Evolutionary conservation across 1,140 invertebrate species (phyloP).

Genomic region (Oncopeltus fasciatus): DNA sequence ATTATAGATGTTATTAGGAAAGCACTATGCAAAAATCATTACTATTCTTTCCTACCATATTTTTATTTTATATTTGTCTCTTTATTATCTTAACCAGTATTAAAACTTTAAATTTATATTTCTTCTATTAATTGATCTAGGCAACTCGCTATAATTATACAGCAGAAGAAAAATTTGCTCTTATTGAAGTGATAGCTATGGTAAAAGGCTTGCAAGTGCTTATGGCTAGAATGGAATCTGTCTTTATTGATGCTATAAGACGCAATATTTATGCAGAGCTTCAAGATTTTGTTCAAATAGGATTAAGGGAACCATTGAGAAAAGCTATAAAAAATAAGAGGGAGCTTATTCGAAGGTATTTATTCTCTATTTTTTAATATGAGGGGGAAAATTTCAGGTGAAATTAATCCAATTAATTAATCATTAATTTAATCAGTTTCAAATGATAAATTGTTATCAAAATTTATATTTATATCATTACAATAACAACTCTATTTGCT

Average conservation of each 20-base stretch:
- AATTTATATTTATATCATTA: too few species aligned
- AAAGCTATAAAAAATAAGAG: slow-evolving; percentile 98
- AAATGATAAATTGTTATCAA: too few species aligned
- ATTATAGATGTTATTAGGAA: too few species aligned
- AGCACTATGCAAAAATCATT: too few species aligned
- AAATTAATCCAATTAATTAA: too few species aligned
- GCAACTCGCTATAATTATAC: slow-evolving; percentile 97
- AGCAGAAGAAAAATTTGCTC: slow-evolving; percentile 92
- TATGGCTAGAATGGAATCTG: slow-evolving; percentile 94
- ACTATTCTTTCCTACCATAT: too few species aligned
- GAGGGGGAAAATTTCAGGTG: too few species aligned
- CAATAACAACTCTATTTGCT: too few species aligned
- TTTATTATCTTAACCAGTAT: too few species aligned
- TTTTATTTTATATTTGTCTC: too few species aligned
- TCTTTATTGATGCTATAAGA: slow-evolving; percentile 90
- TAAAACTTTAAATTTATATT: not conserved
- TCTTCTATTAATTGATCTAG: slow-evolving; percentile 8
- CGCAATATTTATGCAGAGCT: slow-evolving; percentile 90
- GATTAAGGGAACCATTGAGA: slow-evolving; percentile 77
- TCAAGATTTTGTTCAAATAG: slow-evolving; percentile 92
- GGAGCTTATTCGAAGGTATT: slow-evolving; percentile 77
- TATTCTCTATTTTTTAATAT: too few species aligned
- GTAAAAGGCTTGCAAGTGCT: slow-evolving; percentile 96
- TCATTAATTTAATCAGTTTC: too few species aligned
- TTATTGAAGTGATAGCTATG: slow-evolving; percentile 98